A percentile compares a stretch with the other conserved stretches of the same genome.
phyloP scores from a whole-genome alignment of 1,140 invertebrate genomes.

The Megalonaias nervosa region DNA sequence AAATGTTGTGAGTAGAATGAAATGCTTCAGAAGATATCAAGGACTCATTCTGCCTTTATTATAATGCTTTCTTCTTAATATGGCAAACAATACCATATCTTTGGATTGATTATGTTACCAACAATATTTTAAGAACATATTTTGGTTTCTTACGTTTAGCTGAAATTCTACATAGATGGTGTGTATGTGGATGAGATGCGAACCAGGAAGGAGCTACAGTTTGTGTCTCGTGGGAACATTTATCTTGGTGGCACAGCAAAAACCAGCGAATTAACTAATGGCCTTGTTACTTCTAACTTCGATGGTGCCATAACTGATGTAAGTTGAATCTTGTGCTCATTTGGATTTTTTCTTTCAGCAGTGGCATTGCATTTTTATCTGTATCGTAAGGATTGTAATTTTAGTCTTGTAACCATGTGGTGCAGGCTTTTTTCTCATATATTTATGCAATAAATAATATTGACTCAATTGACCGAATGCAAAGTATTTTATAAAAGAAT shows the following conservation, averaged over 20 bases:
- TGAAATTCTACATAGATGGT: slow-evolving; percentile 54
- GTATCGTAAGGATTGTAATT: neutral
- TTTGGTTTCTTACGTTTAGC: slow-evolving; percentile 32
- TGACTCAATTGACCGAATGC: too few relatives aligned
- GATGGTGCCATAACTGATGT: slow-evolving; percentile 54
- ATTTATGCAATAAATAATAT: too few relatives aligned
- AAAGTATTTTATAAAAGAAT: too few relatives aligned
- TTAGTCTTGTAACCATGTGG: neutral
- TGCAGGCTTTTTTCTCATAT: neutral
- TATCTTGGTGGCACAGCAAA: slow-evolving; percentile 54
- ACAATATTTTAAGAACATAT: neutral
- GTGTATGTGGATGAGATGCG: slow-evolving; percentile 26
- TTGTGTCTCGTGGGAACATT: slow-evolving; percentile 46
- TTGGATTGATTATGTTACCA: neutral
- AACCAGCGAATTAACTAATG: slow-evolving; percentile 30
- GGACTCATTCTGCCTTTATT: too few relatives aligned
- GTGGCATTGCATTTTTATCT: neutral
- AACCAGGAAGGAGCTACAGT: slow-evolving; percentile 40
- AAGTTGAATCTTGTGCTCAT: slow-evolving; percentile 3
- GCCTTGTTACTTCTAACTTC: slow-evolving; percentile 37
- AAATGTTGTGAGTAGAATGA: too few relatives aligned
- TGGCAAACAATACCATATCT: too few relatives aligned
- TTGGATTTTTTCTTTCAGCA: neutral
- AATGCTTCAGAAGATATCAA: too few relatives aligned
- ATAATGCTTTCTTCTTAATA: too few relatives aligned